Evolutionary conservation across 2,113 vertebrate genomes (phyloP).

Genomic region (Cyanistes caeruleus): DNA sequence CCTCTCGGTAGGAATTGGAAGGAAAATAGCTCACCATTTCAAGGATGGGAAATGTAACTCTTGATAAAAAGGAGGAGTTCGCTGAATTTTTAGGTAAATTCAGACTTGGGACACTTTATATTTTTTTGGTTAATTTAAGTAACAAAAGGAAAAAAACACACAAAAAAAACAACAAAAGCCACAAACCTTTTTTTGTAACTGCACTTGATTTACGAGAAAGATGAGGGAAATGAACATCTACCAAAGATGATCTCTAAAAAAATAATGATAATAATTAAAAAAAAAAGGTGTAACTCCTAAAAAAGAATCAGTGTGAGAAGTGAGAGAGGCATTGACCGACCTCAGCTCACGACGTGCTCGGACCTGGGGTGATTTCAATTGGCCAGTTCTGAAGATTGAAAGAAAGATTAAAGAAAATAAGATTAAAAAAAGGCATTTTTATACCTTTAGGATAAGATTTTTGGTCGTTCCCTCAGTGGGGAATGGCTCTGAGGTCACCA

Average conservation of each 20-base stretch:
- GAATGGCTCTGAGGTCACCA: neutral
- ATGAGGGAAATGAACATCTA: conserved; percentile 56
- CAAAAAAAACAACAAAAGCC: neutral
- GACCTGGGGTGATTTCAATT: neutral
- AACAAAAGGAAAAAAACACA: neutral
- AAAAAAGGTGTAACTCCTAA: neutral
- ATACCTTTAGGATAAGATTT: neutral
- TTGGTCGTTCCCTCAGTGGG: neutral
- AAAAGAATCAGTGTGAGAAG: neutral
- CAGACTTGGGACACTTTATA: conserved; percentile 45
- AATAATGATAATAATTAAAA: too few species aligned
- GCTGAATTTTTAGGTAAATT: conserved; percentile 56
- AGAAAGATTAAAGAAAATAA: too few species aligned
- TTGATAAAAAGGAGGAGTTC: conserved; percentile 3
- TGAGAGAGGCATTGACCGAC: neutral
- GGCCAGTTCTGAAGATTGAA: neutral
- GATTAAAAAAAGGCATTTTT: neutral
- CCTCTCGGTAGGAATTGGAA: conserved; percentile 43
- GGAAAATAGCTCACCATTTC: neutral
- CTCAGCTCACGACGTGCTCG: neutral
- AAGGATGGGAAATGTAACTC: neutral
- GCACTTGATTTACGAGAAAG: conserved; percentile 34
- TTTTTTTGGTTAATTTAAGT: conserved; percentile 38
- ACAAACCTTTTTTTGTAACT: neutral
- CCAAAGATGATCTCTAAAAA: conserved; percentile 40